A percentile compares a stretch with the other conserved stretches of the same genome.
These are phyloP conservation scores for Podarcis cretensis DNA, from an alignment of 2,113 vertebrate species.

Conservation along the genomic window DNA sequence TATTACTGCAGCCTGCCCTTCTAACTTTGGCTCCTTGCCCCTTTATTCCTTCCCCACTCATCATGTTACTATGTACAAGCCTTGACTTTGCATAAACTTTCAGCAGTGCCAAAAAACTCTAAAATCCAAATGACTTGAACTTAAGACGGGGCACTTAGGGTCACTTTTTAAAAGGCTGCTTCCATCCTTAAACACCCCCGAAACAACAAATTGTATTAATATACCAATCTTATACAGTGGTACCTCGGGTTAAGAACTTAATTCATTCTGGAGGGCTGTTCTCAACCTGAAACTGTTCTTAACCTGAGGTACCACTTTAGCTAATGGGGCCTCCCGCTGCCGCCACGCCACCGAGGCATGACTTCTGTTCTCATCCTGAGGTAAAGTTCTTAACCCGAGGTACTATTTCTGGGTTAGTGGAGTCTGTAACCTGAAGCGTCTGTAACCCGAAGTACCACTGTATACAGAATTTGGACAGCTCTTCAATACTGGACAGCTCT, in stretches of 20 bases:
- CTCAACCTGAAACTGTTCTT: too few species aligned
- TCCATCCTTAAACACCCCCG: not conserved
- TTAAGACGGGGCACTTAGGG: not conserved
- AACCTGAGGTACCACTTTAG: too few species aligned
- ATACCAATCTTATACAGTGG: not conserved
- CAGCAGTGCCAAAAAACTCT: not conserved
- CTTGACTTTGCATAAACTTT: not conserved
- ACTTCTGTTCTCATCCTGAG: too few species aligned
- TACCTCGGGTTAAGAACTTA: too few species aligned
- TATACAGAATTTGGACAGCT: not conserved
- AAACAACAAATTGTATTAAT: not conserved
- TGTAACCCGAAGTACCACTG: too few species aligned
- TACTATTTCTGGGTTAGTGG: too few species aligned
- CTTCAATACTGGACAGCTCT: too few species aligned
- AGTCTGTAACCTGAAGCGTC: too few species aligned
- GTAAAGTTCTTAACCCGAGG: too few species aligned
- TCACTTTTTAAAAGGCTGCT: not conserved
- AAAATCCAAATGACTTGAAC: not conserved
- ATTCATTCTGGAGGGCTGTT: too few species aligned
- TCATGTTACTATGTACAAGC: too few species aligned
- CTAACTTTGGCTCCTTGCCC: not conserved
- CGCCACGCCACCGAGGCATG: accelerated
- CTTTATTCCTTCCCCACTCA: not conserved
- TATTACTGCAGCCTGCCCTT: not conserved
- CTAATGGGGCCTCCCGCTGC: too few species aligned